These are phyloP conservation scores for Melanotaenia trifasciata DNA, from an alignment of 2,797 vertebrate species.

Conservation along the genomic window DNA sequence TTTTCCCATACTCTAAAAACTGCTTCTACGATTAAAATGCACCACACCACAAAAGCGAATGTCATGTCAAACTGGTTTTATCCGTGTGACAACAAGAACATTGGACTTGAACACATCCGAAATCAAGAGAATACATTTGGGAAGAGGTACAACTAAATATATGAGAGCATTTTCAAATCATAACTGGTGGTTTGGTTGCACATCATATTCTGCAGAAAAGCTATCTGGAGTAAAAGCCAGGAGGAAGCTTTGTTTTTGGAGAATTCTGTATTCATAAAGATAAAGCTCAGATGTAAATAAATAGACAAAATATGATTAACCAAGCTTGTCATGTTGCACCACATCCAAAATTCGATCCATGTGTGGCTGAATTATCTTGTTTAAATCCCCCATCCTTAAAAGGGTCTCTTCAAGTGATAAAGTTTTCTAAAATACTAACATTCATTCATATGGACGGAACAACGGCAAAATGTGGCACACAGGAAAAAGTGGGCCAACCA, in stretches of 20 bases:
- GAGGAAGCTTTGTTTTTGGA: background rate
- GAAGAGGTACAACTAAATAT: background rate
- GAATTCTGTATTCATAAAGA: background rate
- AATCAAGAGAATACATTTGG: background rate
- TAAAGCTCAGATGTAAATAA: background rate
- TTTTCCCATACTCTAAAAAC: slow-evolving; percentile 3
- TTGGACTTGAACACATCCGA: background rate
- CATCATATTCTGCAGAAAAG: background rate
- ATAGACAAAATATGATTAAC: background rate
- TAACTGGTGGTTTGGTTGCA: background rate
- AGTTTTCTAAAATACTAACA: background rate
- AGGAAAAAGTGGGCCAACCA: slow-evolving; percentile 36
- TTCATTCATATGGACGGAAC: slow-evolving; percentile 15
- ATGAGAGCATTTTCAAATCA: background rate
- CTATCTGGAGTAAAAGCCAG: background rate
- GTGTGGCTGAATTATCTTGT: background rate
- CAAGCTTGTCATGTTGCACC: background rate
- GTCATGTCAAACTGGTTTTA: background rate
- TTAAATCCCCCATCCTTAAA: background rate
- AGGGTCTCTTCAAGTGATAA: background rate
- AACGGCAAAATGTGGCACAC: slow-evolving; percentile 28
- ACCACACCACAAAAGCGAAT: background rate
- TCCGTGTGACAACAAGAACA: background rate
- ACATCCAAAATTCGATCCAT: background rate
- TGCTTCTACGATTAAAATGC: slow-evolving; percentile 1